phyloP scores from a whole-genome alignment of 2,888 invertebrate species.

The Stenchaetothrips biformis region DNA sequence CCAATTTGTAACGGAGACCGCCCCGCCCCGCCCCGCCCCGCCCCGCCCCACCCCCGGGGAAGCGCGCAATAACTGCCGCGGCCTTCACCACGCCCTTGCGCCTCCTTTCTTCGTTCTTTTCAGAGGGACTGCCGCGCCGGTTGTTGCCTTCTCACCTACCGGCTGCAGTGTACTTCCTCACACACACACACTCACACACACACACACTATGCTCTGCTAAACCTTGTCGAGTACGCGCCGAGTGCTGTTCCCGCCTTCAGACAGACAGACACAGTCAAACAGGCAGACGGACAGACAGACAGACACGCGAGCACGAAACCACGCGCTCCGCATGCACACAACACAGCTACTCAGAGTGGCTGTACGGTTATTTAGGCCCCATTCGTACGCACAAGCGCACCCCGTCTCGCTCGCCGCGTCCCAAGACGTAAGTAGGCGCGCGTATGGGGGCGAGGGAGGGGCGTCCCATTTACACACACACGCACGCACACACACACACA shows the following conservation, averaged over 20 bases:
- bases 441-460: too few species aligned
- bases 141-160: background rate
- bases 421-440: too few species aligned
- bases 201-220: background rate
- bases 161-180: background rate
- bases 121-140: too few species aligned
- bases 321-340: background rate
- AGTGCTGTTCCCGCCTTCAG: too few species aligned
- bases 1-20: conserved; percentile 12
- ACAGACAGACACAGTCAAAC: too few species aligned
- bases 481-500: too few species aligned
- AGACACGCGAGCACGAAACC: too few species aligned
- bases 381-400: background rate
- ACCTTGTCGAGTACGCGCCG: too few species aligned
- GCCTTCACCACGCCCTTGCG: background rate
- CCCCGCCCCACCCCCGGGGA: background rate
- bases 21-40: background rate
- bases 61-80: conserved; percentile 5
- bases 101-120: too few species aligned
- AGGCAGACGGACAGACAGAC: too few species aligned
- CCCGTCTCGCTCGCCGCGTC: too few species aligned
- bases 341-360: background rate
- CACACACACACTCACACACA: background rate
- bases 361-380: background rate
- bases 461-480: too few species aligned